These are phyloP conservation scores for Drosophila tani DNA, from an alignment of 1,140 invertebrate species.

Conservation along the genomic window DNA sequence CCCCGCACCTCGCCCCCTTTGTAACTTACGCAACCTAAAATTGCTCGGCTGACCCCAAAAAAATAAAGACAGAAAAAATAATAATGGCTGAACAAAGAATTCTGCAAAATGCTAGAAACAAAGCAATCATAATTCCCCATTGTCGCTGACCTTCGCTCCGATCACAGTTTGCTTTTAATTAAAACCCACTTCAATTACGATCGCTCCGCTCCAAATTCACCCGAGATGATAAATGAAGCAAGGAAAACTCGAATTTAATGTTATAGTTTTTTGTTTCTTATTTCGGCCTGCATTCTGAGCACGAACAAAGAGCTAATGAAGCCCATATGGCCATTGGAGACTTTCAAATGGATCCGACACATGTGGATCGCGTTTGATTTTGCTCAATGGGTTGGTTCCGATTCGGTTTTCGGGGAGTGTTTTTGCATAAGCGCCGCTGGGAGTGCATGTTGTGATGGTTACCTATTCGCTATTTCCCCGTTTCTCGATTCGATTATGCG, in stretches of 20 bases:
- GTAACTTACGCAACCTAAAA: slow-evolving; percentile 67
- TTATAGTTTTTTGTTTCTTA: neutral
- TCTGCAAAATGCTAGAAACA: slow-evolving; percentile 64
- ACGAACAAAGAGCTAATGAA: slow-evolving; percentile 49
- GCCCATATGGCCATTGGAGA: slow-evolving; percentile 12
- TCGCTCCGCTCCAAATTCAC: slow-evolving; percentile 64
- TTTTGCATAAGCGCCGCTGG: slow-evolving; percentile 39
- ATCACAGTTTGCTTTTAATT: slow-evolving; percentile 65
- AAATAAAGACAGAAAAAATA: slow-evolving; percentile 13
- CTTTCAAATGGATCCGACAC: slow-evolving; percentile 45
- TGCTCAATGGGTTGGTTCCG: slow-evolving; percentile 39
- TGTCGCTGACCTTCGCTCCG: slow-evolving; percentile 64
- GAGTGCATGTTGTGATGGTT: slow-evolving; percentile 46
- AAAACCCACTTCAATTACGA: slow-evolving; percentile 69
- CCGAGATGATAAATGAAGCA: slow-evolving; percentile 69
- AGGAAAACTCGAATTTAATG: slow-evolving; percentile 45
- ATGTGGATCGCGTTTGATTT: slow-evolving; percentile 36
- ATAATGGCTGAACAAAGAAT: slow-evolving; percentile 47
- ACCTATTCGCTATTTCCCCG: slow-evolving; percentile 27
- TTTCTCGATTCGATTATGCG: slow-evolving; percentile 27
- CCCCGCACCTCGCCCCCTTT: slow-evolving; percentile 8
- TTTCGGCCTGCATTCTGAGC: slow-evolving; percentile 44
- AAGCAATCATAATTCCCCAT: slow-evolving; percentile 61
- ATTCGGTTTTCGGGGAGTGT: slow-evolving; percentile 41
- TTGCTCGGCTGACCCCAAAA: slow-evolving; percentile 57